Percentiles rank a stretch among this genome's conserved stretches.
phyloP scores from a whole-genome alignment of 2,113 vertebrate genomes.

The Glaucidium brasilianum region DNA sequence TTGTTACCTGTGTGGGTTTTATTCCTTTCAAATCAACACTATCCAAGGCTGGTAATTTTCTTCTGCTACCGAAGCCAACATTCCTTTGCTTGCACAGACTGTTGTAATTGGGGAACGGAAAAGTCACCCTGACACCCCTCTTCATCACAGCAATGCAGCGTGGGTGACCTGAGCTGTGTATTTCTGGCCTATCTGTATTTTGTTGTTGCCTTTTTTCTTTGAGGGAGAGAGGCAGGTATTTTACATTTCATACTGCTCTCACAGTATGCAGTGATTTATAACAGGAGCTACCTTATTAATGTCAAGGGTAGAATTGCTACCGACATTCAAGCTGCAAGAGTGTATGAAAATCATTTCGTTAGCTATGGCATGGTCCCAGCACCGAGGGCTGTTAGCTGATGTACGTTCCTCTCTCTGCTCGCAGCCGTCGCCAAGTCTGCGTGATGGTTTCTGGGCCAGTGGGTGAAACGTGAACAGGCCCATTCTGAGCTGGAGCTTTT shows the following conservation, averaged over 20 bases:
- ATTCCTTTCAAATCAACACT: not conserved
- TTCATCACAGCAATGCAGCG: not conserved
- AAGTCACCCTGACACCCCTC: not conserved
- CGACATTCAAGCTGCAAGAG: not conserved
- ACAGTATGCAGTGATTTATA: not conserved
- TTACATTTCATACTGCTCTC: not conserved
- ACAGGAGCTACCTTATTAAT: not conserved
- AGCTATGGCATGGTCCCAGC: not conserved
- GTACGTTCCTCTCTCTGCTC: not conserved
- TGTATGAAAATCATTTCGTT: not conserved
- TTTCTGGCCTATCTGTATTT: not conserved
- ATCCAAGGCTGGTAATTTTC: not conserved
- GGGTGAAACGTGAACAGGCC: not conserved
- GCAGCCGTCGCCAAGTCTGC: not conserved
- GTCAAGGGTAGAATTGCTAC: conserved; percentile 23
- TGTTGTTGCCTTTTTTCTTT: not conserved
- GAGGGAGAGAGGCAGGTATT: not conserved
- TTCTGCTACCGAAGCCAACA: not conserved
- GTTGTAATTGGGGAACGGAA: not conserved
- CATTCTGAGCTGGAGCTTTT: not conserved
- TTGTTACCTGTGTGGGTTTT: not conserved
- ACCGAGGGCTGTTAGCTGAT: not conserved
- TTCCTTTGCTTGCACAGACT: not conserved
- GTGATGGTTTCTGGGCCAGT: not conserved
- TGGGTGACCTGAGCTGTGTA: not conserved